Conservation (phyloP, 2,888 invertebrate species). For the Macroteleia sp. region DNA sequence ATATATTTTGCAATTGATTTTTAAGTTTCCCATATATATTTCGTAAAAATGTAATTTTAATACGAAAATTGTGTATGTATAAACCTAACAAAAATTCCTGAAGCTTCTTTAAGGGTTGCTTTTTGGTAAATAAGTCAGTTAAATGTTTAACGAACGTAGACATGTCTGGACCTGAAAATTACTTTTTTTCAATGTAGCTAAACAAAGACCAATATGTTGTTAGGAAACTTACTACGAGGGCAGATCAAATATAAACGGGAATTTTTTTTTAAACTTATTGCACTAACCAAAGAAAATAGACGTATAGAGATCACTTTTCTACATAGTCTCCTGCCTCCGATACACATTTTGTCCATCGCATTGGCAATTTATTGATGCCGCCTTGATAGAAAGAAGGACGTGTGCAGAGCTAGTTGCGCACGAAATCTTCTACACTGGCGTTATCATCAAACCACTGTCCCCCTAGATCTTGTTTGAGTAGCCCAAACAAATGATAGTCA, state of each 20-base stretch:
- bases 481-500: conserved; percentile 71
- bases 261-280: background rate
- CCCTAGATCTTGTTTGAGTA: conserved; percentile 70
- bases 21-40: too few species aligned
- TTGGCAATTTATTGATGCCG: conserved; percentile 42
- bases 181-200: too few species aligned
- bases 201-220: too few species aligned
- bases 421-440: conserved; percentile 45
- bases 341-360: conserved; percentile 36
- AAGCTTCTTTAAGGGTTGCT: too few species aligned
- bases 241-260: conserved; percentile 9
- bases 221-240: too few species aligned
- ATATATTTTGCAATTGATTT: too few species aligned
- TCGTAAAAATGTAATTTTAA: too few species aligned
- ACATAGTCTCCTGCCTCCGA: conserved; percentile 31
- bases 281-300: background rate
- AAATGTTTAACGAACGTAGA: too few species aligned
- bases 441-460: conserved; percentile 63
- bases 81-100: too few species aligned
- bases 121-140: too few species aligned
- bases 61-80: too few species aligned
- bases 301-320: conserved; percentile 28
- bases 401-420: conserved; percentile 57
- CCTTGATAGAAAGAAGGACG: conserved; percentile 46
- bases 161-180: too few species aligned